Evolutionary conservation across 2,888 invertebrate genomes (phyloP).

Genomic region (Pristionchus maxplancki): DNA sequence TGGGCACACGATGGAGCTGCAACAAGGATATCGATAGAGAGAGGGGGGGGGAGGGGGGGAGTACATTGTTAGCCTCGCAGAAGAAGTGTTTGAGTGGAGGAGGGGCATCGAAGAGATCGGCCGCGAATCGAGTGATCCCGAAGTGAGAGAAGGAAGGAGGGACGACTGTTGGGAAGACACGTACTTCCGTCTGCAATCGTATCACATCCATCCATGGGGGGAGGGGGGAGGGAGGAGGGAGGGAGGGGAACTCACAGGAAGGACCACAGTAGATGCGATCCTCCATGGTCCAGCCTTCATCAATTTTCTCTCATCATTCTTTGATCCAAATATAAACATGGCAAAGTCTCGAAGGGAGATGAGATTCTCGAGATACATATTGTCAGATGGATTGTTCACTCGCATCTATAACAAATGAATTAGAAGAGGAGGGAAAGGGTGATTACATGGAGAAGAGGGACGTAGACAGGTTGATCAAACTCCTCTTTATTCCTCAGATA

Average conservation of each 20-base stretch:
- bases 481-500: conserved; percentile 58
- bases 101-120: conserved; percentile 60
- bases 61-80: conserved; percentile 31
- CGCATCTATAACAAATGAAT: conserved; percentile 53
- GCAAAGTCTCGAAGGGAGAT: conserved; percentile 63
- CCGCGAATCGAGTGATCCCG: conserved; percentile 63
- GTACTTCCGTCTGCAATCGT: neutral
- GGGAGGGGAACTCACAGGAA: neutral
- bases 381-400: conserved; percentile 53
- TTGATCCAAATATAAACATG: conserved; percentile 68
- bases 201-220: too few species aligned
- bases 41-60: neutral
- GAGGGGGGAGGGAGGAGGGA: neutral
- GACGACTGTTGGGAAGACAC: conserved; percentile 4
- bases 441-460: conserved; percentile 65
- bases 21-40: neutral
- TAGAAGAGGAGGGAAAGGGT: neutral
- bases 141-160: conserved; percentile 52
- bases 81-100: conserved; percentile 55
- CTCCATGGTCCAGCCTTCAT: conserved; percentile 52
- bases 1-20: conserved; percentile 35
- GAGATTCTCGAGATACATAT: conserved; percentile 61
- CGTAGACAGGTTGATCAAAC: conserved; percentile 64
- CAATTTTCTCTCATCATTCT: conserved; percentile 60
- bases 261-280: conserved; percentile 64